Evolutionary conservation across 1,140 invertebrate species (phyloP).

Genomic region (Brachionus asplanchnoidis): DNA sequence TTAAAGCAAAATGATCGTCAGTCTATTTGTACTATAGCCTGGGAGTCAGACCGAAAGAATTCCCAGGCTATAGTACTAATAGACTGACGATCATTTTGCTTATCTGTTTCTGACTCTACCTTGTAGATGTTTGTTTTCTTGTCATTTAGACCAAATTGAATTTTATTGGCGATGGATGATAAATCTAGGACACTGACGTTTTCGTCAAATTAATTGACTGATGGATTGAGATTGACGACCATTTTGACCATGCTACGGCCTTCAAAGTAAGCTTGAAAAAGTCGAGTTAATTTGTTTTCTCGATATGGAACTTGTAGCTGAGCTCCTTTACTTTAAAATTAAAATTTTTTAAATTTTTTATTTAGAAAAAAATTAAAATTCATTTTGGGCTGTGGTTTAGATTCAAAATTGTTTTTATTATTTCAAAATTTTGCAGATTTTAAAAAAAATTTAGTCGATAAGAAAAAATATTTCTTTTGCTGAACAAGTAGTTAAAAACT

Average conservation of each 20-base stretch:
- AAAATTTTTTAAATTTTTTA: neutral
- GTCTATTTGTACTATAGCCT: too few relatives aligned
- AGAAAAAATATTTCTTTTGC: too few relatives aligned
- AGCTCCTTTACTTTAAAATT: neutral
- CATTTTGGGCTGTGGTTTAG: too few relatives aligned
- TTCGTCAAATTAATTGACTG: slow-evolving; percentile 68
- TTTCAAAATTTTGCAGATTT: too few relatives aligned
- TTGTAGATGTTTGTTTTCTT: slow-evolving; percentile 23
- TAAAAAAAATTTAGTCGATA: too few relatives aligned
- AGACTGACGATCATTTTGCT: neutral
- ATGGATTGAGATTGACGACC: slow-evolving; percentile 69
- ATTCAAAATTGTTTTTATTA: too few relatives aligned
- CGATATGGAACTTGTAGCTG: slow-evolving; percentile 49
- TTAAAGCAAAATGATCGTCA: too few relatives aligned
- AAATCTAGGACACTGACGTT: slow-evolving; percentile 69
- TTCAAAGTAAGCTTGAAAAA: slow-evolving; percentile 57
- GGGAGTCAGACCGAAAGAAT: too few relatives aligned
- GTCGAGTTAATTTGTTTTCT: slow-evolving; percentile 55
- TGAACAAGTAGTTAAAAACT: too few relatives aligned
- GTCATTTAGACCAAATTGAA: slow-evolving; percentile 45
- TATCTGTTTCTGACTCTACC: neutral
- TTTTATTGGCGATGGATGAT: slow-evolving; percentile 62
- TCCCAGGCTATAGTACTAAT: slow-evolving; percentile 39
- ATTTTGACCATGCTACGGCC: slow-evolving; percentile 58
- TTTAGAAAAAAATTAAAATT: too few relatives aligned